Percentiles rank a stretch among this genome's conserved stretches.
phyloP scores from a whole-genome alignment of 2,113 vertebrate genomes.

The Herpailurus yagouaroundi region DNA sequence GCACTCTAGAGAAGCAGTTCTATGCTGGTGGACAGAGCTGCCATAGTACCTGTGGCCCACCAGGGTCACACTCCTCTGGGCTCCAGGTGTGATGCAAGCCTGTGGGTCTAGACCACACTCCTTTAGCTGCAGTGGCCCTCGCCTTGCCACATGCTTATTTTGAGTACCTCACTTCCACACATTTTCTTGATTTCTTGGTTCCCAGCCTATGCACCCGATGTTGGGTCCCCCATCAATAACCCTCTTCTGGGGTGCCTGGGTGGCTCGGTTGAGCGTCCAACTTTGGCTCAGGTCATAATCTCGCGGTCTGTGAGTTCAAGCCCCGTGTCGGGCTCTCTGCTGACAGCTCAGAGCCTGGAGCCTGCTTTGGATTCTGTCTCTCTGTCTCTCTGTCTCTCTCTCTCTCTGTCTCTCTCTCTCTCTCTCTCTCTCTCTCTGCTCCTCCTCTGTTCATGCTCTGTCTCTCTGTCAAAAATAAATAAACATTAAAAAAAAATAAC shows the following conservation, averaged over 20 bases:
- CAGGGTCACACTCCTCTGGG: background rate
- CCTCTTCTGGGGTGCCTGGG: background rate
- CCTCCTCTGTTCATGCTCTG: no score
- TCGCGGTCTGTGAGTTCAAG: no score
- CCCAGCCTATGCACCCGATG: background rate
- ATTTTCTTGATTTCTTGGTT: background rate
- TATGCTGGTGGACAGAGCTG: background rate
- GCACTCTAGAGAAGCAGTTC: background rate
- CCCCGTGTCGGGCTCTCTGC: no score
- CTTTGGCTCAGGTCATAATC: no score
- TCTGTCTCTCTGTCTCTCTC: no score
- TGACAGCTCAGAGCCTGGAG: no score
- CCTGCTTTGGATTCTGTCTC: no score
- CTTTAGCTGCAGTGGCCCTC: background rate
- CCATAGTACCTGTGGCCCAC: background rate
- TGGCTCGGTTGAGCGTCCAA: no score
- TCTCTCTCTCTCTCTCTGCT: no score
- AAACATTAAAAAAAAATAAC: background rate
- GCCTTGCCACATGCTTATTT: background rate
- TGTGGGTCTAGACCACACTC: background rate
- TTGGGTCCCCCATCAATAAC: background rate
- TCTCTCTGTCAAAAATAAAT: no score
- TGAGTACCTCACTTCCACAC: background rate
- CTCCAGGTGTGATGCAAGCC: background rate
- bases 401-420: no score